phyloP scores from a whole-genome alignment of 2,797 vertebrate genomes.

The Hypotaenidia philippensis region DNA sequence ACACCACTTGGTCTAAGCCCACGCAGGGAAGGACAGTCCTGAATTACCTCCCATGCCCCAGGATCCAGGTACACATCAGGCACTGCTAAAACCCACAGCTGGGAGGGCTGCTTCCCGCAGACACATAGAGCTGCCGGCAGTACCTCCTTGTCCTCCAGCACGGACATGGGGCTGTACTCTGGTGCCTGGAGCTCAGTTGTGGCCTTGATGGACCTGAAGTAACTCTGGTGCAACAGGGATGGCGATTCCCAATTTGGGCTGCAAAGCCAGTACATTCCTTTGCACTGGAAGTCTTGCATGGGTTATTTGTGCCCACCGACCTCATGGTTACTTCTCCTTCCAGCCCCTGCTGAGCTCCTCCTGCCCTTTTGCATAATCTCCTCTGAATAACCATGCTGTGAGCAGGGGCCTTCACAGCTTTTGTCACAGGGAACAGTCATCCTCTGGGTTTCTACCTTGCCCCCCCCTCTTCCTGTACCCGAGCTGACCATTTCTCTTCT shows the following conservation, averaged over 20 bases:
- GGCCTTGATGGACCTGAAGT: not conserved
- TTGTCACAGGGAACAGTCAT: not conserved
- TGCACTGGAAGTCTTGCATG: not conserved
- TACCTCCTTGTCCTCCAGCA: not conserved
- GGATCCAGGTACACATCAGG: not conserved
- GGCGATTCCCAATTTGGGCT: not conserved
- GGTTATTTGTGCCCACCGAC: not conserved
- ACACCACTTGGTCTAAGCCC: not conserved
- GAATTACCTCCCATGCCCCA: fast-evolving
- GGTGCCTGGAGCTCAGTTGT: not conserved
- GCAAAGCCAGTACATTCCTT: not conserved
- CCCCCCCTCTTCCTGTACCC: not conserved
- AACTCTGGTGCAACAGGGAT: not conserved
- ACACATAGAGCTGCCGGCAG: not conserved
- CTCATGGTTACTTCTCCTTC: not conserved
- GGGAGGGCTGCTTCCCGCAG: fast-evolving
- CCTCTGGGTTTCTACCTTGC: not conserved
- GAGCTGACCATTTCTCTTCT: not conserved
- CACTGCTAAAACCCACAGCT: not conserved
- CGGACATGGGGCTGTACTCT: fast-evolving
- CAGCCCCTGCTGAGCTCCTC: not conserved
- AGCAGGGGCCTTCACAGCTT: not conserved
- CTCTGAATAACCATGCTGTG: not conserved
- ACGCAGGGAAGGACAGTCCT: not conserved
- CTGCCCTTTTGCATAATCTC: conserved; percentile 19